These are phyloP conservation scores for Balearica regulorum DNA, from an alignment of 2,797 vertebrate species.

Conservation along the genomic window DNA sequence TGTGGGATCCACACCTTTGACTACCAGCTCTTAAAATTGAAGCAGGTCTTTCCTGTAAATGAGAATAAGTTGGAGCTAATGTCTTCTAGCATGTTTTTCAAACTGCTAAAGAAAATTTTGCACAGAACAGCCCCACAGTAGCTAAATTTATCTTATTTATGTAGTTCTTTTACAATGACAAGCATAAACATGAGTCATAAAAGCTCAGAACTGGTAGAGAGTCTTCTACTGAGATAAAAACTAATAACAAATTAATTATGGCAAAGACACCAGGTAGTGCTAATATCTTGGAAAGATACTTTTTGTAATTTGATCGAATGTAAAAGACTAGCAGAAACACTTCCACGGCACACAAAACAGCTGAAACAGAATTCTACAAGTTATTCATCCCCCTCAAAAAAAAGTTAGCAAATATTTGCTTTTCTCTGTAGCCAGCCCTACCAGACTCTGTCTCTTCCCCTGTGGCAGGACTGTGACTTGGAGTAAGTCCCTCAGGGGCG, in stretches of 20 bases:
- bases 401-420: background rate
- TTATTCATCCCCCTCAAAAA: background rate
- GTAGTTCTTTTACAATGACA: background rate
- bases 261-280: background rate
- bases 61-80: background rate
- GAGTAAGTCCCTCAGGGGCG: background rate
- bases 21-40: background rate
- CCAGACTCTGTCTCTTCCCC: background rate
- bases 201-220: background rate
- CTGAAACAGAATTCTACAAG: background rate
- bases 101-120: background rate
- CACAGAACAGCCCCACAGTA: background rate
- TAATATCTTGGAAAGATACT: background rate
- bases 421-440: background rate
- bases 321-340: background rate
- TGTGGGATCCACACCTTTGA: background rate
- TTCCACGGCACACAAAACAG: fast-evolving
- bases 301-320: background rate
- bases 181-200: background rate
- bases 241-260: background rate
- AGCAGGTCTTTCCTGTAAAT: background rate
- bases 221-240: background rate
- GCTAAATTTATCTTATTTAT: background rate
- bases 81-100: background rate
- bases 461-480: background rate